Evolutionary conservation across 2,113 vertebrate genomes (phyloP).

Genomic region (Tetrao urogallus): DNA sequence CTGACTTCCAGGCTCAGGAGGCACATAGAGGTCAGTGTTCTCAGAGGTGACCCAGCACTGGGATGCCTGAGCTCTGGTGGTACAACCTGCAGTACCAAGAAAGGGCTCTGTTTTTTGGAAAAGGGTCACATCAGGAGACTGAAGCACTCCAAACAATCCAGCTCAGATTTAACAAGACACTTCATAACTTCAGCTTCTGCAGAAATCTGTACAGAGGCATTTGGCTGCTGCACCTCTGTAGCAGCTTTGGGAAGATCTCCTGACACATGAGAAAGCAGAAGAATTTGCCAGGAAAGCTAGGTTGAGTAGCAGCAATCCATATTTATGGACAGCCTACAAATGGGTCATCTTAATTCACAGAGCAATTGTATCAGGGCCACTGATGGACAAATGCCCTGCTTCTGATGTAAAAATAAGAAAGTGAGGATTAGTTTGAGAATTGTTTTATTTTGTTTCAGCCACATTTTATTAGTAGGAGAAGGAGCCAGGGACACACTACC

Average conservation of each 20-base stretch:
- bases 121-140: background rate
- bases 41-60: background rate
- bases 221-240: background rate
- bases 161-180: slow-evolving; percentile 12
- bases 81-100: background rate
- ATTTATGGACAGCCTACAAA: slow-evolving; percentile 38
- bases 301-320: slow-evolving; percentile 16
- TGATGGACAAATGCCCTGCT: slow-evolving; percentile 9
- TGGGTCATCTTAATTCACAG: background rate
- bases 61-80: background rate
- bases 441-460: slow-evolving; percentile 15
- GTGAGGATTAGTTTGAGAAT: background rate
- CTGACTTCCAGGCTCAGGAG: background rate
- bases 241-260: slow-evolving; percentile 39
- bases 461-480: slow-evolving; percentile 3
- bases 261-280: slow-evolving; percentile 39
- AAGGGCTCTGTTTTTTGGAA: background rate
- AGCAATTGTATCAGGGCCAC: background rate
- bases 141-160: background rate
- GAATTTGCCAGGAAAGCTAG: slow-evolving; percentile 37
- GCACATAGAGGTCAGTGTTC: background rate
- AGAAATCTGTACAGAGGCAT: slow-evolving; percentile 35
- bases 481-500: slow-evolving; percentile 27
- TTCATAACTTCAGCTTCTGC: slow-evolving; percentile 27
- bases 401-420: slow-evolving; percentile 45